These are phyloP conservation scores for Macrotrachela quadricornifera DNA, from an alignment of 1,140 invertebrate species.

Conservation along the genomic window DNA sequence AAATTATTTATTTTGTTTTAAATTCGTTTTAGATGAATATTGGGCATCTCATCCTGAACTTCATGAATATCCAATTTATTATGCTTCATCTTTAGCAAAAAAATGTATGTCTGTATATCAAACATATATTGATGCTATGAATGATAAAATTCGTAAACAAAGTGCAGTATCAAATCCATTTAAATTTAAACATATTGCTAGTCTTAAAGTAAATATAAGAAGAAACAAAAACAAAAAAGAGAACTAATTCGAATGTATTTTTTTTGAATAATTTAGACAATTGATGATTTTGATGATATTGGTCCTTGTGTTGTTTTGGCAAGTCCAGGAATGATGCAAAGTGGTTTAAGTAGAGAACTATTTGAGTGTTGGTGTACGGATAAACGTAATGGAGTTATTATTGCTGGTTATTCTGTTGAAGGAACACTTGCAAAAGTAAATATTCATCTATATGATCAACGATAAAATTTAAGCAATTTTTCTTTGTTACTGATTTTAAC, in stretches of 20 bases:
- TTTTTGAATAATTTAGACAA: slow-evolving; percentile 42
- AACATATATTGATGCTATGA: slow-evolving; percentile 98
- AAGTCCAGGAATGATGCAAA: slow-evolving; percentile 97
- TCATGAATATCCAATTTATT: slow-evolving; percentile 97
- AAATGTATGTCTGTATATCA: slow-evolving; percentile 99
- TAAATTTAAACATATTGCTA: slow-evolving; percentile 94
- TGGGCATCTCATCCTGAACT: slow-evolving; percentile 93
- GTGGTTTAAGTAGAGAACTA: slow-evolving; percentile 78
- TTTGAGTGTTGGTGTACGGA: slow-evolving; percentile 98
- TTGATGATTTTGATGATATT: slow-evolving; percentile 97
- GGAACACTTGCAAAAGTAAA: slow-evolving; percentile 72
- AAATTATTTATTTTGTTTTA: slow-evolving; percentile 7
- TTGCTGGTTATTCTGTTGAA: slow-evolving; percentile 96
- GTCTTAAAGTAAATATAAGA: slow-evolving; percentile 55
- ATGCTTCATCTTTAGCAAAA: slow-evolving; percentile 91
- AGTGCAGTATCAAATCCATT: slow-evolving; percentile 97
- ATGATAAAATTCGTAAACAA: slow-evolving; percentile 78
- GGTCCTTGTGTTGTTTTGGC: slow-evolving; percentile 98
- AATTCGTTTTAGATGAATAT: slow-evolving; percentile 57
- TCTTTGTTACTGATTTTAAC: neutral
- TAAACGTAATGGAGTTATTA: slow-evolving; percentile 87
- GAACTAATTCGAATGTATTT: neutral
- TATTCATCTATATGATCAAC: neutral
- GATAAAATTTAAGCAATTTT: neutral
- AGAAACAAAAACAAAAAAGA: no score